These are phyloP conservation scores for Ligdia adustata DNA, from an alignment of 2,888 invertebrate species.

Conservation along the genomic window DNA sequence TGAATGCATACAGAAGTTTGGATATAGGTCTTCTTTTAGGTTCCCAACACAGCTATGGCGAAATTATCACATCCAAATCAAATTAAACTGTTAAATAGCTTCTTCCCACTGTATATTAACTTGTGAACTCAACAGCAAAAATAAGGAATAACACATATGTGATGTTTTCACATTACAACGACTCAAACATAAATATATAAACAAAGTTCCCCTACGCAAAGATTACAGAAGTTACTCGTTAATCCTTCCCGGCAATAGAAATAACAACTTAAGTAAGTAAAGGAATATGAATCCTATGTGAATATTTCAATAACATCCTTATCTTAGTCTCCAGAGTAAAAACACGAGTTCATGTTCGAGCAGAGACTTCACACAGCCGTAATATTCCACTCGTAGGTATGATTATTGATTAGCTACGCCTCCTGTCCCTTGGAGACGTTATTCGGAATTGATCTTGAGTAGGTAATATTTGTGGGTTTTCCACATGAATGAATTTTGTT, in stretches of 20 bases:
- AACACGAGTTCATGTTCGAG: conserved; percentile 16
- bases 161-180: conserved; percentile 5
- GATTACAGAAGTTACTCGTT: no score
- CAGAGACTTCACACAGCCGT: conserved; percentile 25
- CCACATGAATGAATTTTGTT: conserved; percentile 2
- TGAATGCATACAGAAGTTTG: no score
- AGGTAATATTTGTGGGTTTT: conserved; percentile 24
- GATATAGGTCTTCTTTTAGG: no score
- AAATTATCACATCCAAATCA: no score
- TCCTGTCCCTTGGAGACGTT: conserved; percentile 24
- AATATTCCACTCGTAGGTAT: conserved; percentile 14
- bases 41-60: no score
- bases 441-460: conserved; percentile 18
- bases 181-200: background rate
- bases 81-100: no score
- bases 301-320: conserved; percentile 33
- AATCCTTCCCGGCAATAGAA: background rate
- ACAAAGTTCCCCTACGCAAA: background rate
- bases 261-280: background rate
- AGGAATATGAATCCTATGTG: conserved; percentile 7
- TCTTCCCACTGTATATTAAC: no score
- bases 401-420: conserved; percentile 31
- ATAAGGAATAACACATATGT: background rate
- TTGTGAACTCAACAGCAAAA: no score
- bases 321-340: conserved; percentile 20